These are phyloP conservation scores for Lophura nycthemera DNA, from an alignment of 2,113 vertebrate genomes.

Conservation along the genomic window DNA sequence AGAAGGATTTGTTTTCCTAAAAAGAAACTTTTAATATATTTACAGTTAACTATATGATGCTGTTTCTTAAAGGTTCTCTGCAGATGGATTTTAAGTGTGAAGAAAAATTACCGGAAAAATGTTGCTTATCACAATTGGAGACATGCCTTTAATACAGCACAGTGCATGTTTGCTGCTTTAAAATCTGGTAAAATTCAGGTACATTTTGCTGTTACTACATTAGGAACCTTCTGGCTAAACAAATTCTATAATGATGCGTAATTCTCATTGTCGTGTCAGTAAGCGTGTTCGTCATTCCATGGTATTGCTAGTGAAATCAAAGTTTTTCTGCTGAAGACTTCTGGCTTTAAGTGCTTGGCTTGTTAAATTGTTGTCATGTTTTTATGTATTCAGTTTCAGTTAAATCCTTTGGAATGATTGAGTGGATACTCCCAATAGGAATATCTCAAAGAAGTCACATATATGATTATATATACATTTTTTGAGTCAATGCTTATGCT, in stretches of 20 bases:
- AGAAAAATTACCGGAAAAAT: conserved; percentile 98
- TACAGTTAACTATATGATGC: neutral
- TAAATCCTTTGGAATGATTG: neutral
- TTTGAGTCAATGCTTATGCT: neutral
- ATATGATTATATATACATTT: neutral
- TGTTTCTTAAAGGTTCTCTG: conserved; percentile 86
- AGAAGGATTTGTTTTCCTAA: neutral
- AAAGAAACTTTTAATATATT: neutral
- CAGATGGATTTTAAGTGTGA: conserved; percentile 96
- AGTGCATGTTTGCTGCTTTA: conserved; percentile 96
- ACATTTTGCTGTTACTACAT: neutral
- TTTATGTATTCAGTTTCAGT: neutral
- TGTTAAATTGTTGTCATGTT: neutral
- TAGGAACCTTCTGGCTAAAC: neutral
- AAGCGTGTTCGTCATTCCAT: too few relatives aligned
- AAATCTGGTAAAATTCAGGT: conserved; percentile 95
- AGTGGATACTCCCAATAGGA: neutral
- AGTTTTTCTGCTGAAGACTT: neutral
- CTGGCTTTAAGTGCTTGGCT: neutral
- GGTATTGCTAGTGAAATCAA: too few relatives aligned
- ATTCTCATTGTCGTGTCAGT: neutral
- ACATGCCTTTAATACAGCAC: conserved; percentile 95
- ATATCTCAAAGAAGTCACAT: neutral
- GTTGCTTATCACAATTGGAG: conserved; percentile 99
- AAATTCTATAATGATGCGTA: neutral